Evolutionary conservation across 2,888 invertebrate species (phyloP), one percentile per base, ranked within the genome.

Genomic region (Autographa gamma): DNA sequence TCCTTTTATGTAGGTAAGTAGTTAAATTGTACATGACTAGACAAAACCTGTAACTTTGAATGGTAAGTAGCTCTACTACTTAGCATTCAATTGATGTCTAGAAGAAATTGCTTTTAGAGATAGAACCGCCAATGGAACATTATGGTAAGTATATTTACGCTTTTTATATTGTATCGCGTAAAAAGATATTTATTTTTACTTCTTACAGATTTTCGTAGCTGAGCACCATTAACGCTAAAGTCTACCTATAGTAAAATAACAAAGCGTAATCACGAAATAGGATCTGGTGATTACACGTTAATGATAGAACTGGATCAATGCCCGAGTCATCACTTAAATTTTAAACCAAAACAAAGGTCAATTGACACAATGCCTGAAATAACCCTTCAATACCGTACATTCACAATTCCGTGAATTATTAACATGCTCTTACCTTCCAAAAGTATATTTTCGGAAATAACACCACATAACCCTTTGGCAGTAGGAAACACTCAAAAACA

Each of bases 401-500:
- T 25, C 25, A 25, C 11, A 11, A 19, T 56, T 13, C 4, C 16
- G n/a, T 48, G 48, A 48, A 48, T 43, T 11, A 38, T n/a, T 48
- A 48, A n/a, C 0, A 19, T 11, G 18, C 14, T 32, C 3, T 18
- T 25, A 34, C 14, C 60, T 19, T n/a, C 11, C 31, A 60, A 48
- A 43, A 18, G 18, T 59, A 34, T 6, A 63, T 2, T 18, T 56
- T 5, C 18, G 63, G 61, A 65, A 76, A 71, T 60, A 67, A 73
- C 52, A 61, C 56, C 61, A 69, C 73, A 68, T 58, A 65, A 38
- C 71, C 70, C 63, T 54, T 16, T 3, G 64, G 69, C 64, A 71
- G 73, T 60, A 68, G 62, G 63, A 74, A 70, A 77, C 68, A 61
- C 61, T 67, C 69, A 41, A 69, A 73, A 77, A 74, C 70, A 74